Evolutionary conservation across 2,113 vertebrate species (phyloP), one percentile per base, ranked within the genome.

Genomic region (Seriola rivoliana): DNA sequence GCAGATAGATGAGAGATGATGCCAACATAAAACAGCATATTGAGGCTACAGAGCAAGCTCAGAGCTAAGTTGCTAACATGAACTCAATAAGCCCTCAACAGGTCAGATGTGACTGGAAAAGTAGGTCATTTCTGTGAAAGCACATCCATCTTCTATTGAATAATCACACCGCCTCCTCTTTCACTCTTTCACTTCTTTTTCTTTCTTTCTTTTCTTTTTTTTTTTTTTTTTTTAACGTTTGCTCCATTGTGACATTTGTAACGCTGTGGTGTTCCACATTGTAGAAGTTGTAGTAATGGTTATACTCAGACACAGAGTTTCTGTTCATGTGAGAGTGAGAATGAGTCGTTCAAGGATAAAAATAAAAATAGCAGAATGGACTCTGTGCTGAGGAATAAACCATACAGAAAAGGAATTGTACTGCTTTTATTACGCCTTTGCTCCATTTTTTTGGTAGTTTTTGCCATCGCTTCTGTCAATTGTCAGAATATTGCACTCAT

Each of bases 151-250:
- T 46, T 71, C 32, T 9, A 8, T 1, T 44, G 4, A 34, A 58
- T 7, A 58, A 42, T 36, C 25, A 29, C 29, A 67, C 32, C 40
- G 4, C 21, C 38, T n/a, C 5, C 46, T 57, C 46, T 62, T 21
- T 12, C 34, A 4, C 6, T 14, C 58, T 17, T 34, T 50, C 36
- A 55, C 76, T 77, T 60, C 59, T 58, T 71, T 58, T 78, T 88
- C 78, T n/a, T 62, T 72, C 42, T 23, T 7, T 74, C 14, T 23
- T 23, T 29, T 60, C 76, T 77, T 60, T 69, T 58, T 71, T 58
- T 78, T 88, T 74, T n/a, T 62, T 68, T 54, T 23, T 8, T 74
- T 21, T 23, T 23, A 23, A 3, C 8, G 48, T 66, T 66, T 10
- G 4, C 36, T 54, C n/a, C 17, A 14, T 14, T 63, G 11, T 65